Evolutionary conservation across 1,140 invertebrate genomes (phyloP).

Genomic region (Solen grandis): DNA sequence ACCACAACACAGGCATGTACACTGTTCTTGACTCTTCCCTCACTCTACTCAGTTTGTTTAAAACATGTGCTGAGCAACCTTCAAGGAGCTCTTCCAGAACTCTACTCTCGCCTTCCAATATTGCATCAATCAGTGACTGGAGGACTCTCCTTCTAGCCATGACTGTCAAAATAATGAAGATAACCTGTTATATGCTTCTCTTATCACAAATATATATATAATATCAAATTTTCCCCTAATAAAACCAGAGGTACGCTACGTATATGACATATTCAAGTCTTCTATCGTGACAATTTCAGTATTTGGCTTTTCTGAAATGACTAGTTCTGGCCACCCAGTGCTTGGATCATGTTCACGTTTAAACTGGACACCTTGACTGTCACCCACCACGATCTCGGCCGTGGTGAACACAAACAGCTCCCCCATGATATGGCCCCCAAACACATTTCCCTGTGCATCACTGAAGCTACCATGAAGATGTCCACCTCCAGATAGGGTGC

Average conservation of each 20-base stretch:
- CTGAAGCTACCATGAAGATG: conserved; percentile 81
- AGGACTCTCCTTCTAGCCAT: not conserved
- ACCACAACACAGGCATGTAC: not conserved
- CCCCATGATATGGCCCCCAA: conserved; percentile 82
- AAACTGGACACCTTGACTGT: conserved; percentile 73
- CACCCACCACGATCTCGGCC: conserved; percentile 81
- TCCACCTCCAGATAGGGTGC: conserved; percentile 79
- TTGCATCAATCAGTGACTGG: not conserved
- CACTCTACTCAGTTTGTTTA: not conserved
- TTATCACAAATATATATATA: too few species aligned
- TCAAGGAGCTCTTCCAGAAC: not conserved
- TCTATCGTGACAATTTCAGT: too few species aligned
- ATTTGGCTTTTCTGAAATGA: too few species aligned
- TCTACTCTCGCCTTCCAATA: not conserved
- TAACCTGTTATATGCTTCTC: too few species aligned
- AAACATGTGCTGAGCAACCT: not conserved
- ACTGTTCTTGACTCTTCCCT: not conserved
- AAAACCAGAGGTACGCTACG: too few species aligned
- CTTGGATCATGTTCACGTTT: conserved; percentile 69
- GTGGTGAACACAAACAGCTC: conserved; percentile 81
- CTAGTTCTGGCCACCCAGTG: conserved; percentile 80
- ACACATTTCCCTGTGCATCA: conserved; percentile 76
- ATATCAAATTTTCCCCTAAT: too few species aligned
- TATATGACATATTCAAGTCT: too few species aligned
- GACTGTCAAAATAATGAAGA: too few species aligned